Evolutionary conservation across 2,888 invertebrate species (phyloP), one percentile per base, ranked within the genome.

Genomic region (Ferdinandea cuprea): DNA sequence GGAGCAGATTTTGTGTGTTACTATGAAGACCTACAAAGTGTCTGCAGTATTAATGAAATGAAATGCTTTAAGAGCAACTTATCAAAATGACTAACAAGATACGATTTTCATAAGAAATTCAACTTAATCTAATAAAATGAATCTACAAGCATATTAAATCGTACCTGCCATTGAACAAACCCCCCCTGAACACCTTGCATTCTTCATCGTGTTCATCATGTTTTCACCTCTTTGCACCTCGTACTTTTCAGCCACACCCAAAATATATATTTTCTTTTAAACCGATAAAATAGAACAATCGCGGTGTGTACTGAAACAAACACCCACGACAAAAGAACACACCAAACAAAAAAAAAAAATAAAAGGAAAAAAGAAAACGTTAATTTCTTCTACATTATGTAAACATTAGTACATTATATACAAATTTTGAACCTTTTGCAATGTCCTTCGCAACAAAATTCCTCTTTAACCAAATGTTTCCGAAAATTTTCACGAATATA

Each of bases 371-470:
- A 81, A 42, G 59, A 59, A 69, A 54, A 48, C 59, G 15, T 44
- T 1, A 15, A 52, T 72, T 68, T 69, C 79, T 79, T 71, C 58
- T 13, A 73, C 46, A 65, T 74, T 37, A 74, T 65, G 44, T 72
- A 78, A 56, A 56, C 71, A 44, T n/a, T 19, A 37, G n/a, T 17
- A 58, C n/a, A 32, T 71, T 59, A 11, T 11, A 8, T 42, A 50
- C n/a, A 68, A 58, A 54, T 56, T 71, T 54, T 35, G 40, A 83
- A 72, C 83, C 83, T 78, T 78, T 83, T 73, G 83, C 83, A 81
- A 77, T 83, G 83, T 78, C 83, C 83, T 83, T 78, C 83, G 78
- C 83, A 83, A 83, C 83, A 73, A 78, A 83, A 72, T 68, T 78
- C 61, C 78, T 68, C 83, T 83, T 83, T 78, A 78, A 83, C 83